Base-by-base conservation (phyloP, 2,113 vertebrate species). In the Mesitornis unicolor region DNA sequence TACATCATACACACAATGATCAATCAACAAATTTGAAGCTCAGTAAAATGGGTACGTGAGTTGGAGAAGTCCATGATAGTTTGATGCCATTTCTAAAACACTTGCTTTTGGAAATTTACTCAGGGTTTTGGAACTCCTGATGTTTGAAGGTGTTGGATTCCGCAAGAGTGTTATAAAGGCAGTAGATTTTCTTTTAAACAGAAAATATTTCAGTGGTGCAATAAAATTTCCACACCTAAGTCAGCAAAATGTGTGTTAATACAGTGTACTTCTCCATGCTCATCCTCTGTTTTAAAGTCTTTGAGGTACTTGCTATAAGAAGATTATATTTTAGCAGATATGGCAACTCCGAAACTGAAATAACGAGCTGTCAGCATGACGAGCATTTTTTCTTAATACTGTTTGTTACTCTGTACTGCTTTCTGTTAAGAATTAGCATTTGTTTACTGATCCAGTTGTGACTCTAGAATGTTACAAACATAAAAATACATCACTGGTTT, bases 171-270 rank as follows among this genome's bases (percentile, higher is more conserved):
- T 76, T 87, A 82, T 42, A 84, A 89, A 65, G 50, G 38, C 68
- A 92, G 38, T 84, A 57, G 61, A 69, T 54, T 74, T 93, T 92
- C 35, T 79, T 95, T 96, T 93, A 79, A 90, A 83, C 80, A 59
- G 50, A 94, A 95, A 93, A 57, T 92, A 85, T 71, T 90, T 94
- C 69, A 69, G 43, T 82, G 54, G 87, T 95, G 76, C 40, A 81
- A 71, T 85, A 71, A 81, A 93, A 90, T 93, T 84, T 85, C 59
- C 38, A 21, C 38, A 90, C 67, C 67, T 53, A 54, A 75, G 38
- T 83, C 83, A 87, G 95, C 65, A 94, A 95, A 93, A 86, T 82
- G 10, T 90, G 33, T 53, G 53, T 88, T 78, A 71, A 29, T 76
- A 26, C 53, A 22, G 4, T 22, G 4, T 56, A 29, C 35, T 67